phyloP scores from a whole-genome alignment of 2,888 invertebrate genomes.

The Drosophila suboccidentalis region DNA sequence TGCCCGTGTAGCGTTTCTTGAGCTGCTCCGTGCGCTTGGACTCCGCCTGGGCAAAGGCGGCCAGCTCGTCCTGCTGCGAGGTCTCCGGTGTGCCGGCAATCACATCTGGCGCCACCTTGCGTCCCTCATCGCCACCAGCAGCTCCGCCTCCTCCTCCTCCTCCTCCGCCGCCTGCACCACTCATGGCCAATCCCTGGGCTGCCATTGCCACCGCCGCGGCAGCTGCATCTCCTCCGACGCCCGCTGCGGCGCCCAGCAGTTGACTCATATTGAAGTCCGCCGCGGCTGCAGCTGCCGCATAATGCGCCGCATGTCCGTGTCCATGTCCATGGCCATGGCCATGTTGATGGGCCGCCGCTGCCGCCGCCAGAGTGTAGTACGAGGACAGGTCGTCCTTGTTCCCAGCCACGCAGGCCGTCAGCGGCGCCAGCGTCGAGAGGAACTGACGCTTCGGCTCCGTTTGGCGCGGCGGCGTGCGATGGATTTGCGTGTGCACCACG shows the following conservation, averaged over 20 bases:
- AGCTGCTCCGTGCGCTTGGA: conserved; percentile 93
- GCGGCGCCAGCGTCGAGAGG: conserved; percentile 91
- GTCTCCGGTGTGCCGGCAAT: conserved; percentile 88
- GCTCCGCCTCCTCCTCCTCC: conserved; percentile 4
- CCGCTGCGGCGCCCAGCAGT: conserved; percentile 60
- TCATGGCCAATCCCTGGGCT: conserved; percentile 50
- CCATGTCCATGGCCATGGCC: conserved; percentile 46
- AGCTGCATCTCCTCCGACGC: conserved; percentile 48
- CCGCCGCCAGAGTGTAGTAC: conserved; percentile 88
- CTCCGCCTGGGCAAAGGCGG: conserved; percentile 94
- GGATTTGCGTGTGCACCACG: conserved; percentile 85
- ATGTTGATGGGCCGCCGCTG: conserved; percentile 86
- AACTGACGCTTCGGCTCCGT: conserved; percentile 91
- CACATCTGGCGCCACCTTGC: conserved; percentile 91
- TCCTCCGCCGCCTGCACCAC: background rate
- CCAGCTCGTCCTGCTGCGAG: conserved; percentile 90
- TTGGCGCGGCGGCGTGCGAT: conserved; percentile 86
- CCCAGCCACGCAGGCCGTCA: conserved; percentile 91
- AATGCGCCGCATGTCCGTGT: conserved; percentile 50
- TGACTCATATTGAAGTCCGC: conserved; percentile 88
- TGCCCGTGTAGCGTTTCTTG: conserved; percentile 89
- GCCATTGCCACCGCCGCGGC: conserved; percentile 60
- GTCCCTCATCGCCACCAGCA: conserved; percentile 85
- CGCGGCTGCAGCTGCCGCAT: conserved; percentile 85
- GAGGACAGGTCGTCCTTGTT: conserved; percentile 87